phyloP scores from a whole-genome alignment of 2,113 vertebrate species.

The Cebus imitator region DNA sequence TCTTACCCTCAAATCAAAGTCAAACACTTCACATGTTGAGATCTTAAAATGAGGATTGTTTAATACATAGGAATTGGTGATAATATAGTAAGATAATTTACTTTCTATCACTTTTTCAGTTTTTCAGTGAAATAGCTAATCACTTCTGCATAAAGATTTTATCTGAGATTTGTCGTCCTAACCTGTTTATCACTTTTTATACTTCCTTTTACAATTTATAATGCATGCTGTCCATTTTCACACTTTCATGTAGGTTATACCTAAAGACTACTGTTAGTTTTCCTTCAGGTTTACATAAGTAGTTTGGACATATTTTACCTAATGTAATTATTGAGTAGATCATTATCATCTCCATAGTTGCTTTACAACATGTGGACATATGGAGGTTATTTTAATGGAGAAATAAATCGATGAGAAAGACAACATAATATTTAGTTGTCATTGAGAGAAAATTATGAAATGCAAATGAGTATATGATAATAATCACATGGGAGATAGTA shows the following conservation, averaged over 20 bases:
- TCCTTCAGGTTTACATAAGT: neutral
- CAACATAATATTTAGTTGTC: neutral
- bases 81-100: neutral
- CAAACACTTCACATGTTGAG: conserved; percentile 30
- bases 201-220: neutral
- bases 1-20: neutral
- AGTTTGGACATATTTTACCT: neutral
- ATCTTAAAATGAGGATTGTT: neutral
- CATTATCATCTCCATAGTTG: neutral
- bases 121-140: neutral
- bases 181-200: neutral
- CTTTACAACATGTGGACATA: neutral
- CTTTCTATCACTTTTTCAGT: neutral
- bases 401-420: neutral
- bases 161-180: neutral
- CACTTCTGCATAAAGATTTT: neutral
- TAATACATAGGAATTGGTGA: neutral
- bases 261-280: neutral
- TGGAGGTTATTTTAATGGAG: neutral
- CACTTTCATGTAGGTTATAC: neutral
- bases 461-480: neutral
- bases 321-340: neutral
- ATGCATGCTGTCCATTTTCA: neutral
- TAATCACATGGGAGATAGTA: neutral
- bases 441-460: neutral